Evolutionary conservation across 92 coral and sea anemone species (phyloP).

Genomic region (Pocillopora grandis): DNA sequence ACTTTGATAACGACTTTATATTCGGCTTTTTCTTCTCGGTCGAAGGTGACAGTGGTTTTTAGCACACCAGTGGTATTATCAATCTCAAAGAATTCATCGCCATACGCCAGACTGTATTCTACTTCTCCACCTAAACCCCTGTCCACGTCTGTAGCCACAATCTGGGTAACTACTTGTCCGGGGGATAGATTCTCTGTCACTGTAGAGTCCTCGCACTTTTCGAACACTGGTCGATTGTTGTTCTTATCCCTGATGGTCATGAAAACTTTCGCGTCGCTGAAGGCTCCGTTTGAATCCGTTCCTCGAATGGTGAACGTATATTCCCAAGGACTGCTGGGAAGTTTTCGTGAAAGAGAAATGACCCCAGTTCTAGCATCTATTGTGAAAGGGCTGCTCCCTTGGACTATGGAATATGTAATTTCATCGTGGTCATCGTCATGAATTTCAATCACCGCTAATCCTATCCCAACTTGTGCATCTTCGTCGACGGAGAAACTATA

Average conservation of each 20-base stretch:
- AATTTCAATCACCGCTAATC: constrained; percentile 69
- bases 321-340: constrained; percentile 42
- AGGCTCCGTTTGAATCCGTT: constrained; percentile 42
- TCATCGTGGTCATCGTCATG: constrained; percentile 59
- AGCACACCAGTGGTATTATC: constrained; percentile 82
- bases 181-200: constrained; percentile 71
- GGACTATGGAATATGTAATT: constrained; percentile 50
- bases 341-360: constrained; percentile 38
- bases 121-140: constrained; percentile 65
- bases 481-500: constrained; percentile 61
- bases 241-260: constrained; percentile 58
- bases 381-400: constrained; percentile 57
- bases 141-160: constrained; percentile 71
- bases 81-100: constrained; percentile 58
- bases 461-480: constrained; percentile 60
- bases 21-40: constrained; percentile 58
- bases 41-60: constrained; percentile 51
- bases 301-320: constrained; percentile 75
- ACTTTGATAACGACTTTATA: constrained; percentile 66
- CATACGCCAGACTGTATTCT: constrained; percentile 69
- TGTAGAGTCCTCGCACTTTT: constrained; percentile 47
- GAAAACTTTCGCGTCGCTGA: constrained; percentile 39
- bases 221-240: constrained; percentile 61
- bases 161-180: constrained; percentile 67
- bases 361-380: constrained; percentile 58